These are phyloP conservation scores for Erinaceus europaeus DNA, from an alignment of 2,113 vertebrate species.

Conservation along the genomic window DNA sequence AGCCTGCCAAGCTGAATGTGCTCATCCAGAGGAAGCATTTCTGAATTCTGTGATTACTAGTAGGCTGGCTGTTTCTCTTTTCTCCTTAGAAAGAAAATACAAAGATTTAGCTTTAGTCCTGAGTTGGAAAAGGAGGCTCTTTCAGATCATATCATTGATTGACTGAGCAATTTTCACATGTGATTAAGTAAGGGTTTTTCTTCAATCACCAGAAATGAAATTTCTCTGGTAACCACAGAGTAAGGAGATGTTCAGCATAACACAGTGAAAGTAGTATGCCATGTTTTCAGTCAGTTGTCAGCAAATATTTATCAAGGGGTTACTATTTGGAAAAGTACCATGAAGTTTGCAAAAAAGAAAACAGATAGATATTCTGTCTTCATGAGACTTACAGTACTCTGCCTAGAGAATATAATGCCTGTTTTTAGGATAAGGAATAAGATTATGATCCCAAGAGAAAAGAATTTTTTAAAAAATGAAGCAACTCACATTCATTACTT, in stretches of 20 bases:
- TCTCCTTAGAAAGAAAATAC: conserved; percentile 3
- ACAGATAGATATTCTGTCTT: not conserved
- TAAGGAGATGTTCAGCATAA: not conserved
- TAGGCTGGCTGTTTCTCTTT: not conserved
- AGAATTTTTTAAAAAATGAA: too few relatives aligned
- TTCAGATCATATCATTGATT: not conserved
- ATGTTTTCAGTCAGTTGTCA: not conserved
- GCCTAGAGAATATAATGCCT: not conserved
- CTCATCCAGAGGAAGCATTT: not conserved
- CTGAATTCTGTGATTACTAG: not conserved
- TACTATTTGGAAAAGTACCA: not conserved
- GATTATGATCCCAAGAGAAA: not conserved
- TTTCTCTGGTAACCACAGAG: not conserved
- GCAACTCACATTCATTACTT: not conserved
- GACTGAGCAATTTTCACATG: not conserved
- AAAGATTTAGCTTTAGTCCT: not conserved
- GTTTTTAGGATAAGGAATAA: not conserved
- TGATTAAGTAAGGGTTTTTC: conserved; percentile 21
- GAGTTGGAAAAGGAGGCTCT: not conserved
- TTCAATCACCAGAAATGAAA: not conserved
- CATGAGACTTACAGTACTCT: not conserved
- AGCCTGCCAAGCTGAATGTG: not conserved
- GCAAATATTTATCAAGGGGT: not conserved
- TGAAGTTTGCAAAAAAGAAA: not conserved
- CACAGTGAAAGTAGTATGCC: not conserved